phyloP scores from a whole-genome alignment of 2,797 vertebrate species.

The Benthosema pterotum region DNA sequence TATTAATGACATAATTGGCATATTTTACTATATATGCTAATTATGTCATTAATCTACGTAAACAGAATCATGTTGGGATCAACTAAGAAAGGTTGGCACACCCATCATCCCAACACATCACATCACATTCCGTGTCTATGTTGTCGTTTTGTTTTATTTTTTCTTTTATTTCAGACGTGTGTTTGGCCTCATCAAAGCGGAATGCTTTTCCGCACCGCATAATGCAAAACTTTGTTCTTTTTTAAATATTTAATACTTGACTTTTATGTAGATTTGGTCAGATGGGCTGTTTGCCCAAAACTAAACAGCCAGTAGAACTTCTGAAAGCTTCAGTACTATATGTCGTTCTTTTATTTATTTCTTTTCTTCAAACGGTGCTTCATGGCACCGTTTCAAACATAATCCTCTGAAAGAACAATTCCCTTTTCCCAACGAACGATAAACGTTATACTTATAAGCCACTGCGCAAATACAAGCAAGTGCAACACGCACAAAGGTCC shows the following conservation, averaged over 20 bases:
- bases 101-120: too few relatives aligned
- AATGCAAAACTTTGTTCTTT: too few relatives aligned
- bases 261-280: not conserved
- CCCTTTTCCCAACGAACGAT: slow-evolving; percentile 1
- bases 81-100: too few relatives aligned
- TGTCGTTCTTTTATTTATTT: not conserved
- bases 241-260: not conserved
- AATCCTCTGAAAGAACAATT: not conserved
- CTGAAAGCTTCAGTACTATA: too few relatives aligned
- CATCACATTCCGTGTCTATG: too few relatives aligned
- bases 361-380: not conserved
- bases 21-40: too few relatives aligned
- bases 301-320: too few relatives aligned
- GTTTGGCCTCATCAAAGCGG: not conserved
- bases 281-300: too few relatives aligned
- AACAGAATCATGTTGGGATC: too few relatives aligned
- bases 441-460: slow-evolving; percentile 9
- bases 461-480: not conserved
- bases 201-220: not conserved
- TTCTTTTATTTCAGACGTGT: not conserved
- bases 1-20: too few relatives aligned
- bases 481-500: too few relatives aligned
- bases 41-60: too few relatives aligned
- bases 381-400: not conserved
- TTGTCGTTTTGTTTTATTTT: not conserved